Evolutionary conservation across 2,888 invertebrate species (phyloP).

Genomic region (Melipona bicolor): DNA sequence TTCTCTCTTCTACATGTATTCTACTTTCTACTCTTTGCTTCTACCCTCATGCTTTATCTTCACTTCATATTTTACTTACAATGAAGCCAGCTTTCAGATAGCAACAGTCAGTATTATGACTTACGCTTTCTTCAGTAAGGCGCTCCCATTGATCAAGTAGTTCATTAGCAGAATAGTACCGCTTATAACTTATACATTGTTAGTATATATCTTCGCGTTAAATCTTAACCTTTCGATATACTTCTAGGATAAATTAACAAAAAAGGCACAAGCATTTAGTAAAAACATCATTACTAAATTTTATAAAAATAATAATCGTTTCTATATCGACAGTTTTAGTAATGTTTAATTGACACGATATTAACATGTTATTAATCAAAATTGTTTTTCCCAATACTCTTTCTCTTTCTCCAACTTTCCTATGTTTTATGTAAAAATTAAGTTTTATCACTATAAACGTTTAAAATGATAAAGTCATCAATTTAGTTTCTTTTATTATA

Average conservation of each 20-base stretch:
- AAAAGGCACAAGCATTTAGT: neutral
- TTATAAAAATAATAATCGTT: neutral
- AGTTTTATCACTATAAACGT: too few relatives aligned
- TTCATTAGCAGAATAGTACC: conserved; percentile 44
- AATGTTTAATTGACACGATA: too few relatives aligned
- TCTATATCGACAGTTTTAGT: too few relatives aligned
- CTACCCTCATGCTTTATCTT: neutral
- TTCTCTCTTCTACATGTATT: neutral
- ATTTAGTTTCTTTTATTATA: too few relatives aligned
- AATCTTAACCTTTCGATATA: neutral
- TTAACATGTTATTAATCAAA: too few relatives aligned
- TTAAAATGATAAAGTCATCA: too few relatives aligned
- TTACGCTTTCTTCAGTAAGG: conserved; percentile 19
- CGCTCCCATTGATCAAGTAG: conserved; percentile 21
- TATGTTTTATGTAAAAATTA: too few relatives aligned
- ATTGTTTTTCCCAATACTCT: too few relatives aligned
- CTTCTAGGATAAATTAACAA: neutral
- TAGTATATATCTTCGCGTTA: neutral
- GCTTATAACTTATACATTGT: conserved; percentile 30
- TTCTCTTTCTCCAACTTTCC: too few relatives aligned
- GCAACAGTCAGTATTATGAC: conserved; percentile 24
- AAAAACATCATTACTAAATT: neutral
- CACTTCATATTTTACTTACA: neutral
- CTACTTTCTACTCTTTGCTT: neutral
- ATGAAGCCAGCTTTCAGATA: neutral